Conservation (phyloP, 2,797 vertebrate genomes). For the Hephaestus fuliginosus region DNA sequence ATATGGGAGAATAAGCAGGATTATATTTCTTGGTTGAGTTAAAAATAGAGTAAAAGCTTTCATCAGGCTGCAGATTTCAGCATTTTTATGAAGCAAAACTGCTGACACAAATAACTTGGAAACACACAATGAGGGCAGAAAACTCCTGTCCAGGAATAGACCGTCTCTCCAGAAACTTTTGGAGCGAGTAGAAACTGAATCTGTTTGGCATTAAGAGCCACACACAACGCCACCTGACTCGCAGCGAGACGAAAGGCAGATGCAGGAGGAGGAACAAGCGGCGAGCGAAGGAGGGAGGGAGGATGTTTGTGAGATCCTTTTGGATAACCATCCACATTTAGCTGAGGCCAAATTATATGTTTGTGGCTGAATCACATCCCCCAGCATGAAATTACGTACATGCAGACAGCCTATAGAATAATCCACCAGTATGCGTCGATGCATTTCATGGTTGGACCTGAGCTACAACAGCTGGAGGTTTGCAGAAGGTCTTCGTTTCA, state of each 20-base stretch:
- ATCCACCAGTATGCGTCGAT: not conserved
- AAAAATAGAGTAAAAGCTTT: not conserved
- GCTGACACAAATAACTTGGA: not conserved
- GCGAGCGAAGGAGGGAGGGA: not conserved
- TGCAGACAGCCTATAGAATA: not conserved
- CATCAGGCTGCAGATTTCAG: no score
- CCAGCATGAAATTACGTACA: not conserved
- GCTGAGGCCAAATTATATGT: slow-evolving; percentile 11
- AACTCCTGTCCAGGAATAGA: slow-evolving; percentile 24
- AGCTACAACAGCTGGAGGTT: not conserved
- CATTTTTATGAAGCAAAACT: not conserved
- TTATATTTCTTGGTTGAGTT: not conserved
- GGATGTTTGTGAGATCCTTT: slow-evolving; percentile 5
- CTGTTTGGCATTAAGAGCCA: slow-evolving; percentile 30
- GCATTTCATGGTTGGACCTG: not conserved
- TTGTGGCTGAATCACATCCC: not conserved
- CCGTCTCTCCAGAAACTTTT: not conserved
- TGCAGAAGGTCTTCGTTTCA: not conserved
- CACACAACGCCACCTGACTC: slow-evolving; percentile 22
- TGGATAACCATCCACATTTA: not conserved
- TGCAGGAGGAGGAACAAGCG: not conserved
- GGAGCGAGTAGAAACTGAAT: slow-evolving; percentile 40
- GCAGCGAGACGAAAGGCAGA: not conserved
- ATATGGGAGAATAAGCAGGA: not conserved
- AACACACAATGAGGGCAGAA: slow-evolving; percentile 17